These are phyloP conservation scores for Gadus chalcogrammus DNA, from an alignment of 2,113 vertebrate genomes.

Conservation along the genomic window DNA sequence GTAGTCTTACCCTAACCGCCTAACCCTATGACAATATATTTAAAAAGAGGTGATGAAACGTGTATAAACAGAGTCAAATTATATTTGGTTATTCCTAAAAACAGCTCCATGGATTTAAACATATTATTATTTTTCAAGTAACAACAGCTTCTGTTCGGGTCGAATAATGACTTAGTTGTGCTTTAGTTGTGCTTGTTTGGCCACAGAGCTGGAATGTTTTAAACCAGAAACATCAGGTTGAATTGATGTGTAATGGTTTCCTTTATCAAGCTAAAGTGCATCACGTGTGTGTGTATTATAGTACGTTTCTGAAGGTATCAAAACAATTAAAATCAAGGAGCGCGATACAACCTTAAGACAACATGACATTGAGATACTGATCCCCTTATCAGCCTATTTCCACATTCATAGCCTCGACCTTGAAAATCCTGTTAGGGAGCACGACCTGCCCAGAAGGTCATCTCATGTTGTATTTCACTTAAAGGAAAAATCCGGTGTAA, in stretches of 20 bases:
- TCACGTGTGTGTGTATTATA: constrained; percentile 1
- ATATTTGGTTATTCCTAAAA: not conserved
- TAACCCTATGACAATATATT: not conserved
- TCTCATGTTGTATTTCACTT: no score
- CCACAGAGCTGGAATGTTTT: not conserved
- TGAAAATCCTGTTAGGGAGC: no score
- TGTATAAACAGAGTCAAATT: not conserved
- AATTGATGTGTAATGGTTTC: constrained; percentile 1
- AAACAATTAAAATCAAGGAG: no score
- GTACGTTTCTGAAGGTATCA: no score
- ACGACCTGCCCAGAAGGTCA: no score
- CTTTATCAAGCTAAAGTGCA: constrained; percentile 46
- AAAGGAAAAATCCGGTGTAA: no score
- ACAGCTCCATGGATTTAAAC: not conserved
- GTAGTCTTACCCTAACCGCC: no score
- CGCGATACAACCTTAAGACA: no score
- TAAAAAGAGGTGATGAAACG: not conserved
- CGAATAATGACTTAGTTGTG: not conserved
- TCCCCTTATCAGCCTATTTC: no score
- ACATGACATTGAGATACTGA: no score
- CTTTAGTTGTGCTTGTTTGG: not conserved
- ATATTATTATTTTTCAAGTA: not conserved
- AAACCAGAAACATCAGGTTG: constrained; percentile 6
- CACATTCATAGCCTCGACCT: no score
- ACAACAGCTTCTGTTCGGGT: not conserved